Evolutionary conservation across 2,113 vertebrate species (phyloP).

Genomic region (Brachyhypopomus gauderio): DNA sequence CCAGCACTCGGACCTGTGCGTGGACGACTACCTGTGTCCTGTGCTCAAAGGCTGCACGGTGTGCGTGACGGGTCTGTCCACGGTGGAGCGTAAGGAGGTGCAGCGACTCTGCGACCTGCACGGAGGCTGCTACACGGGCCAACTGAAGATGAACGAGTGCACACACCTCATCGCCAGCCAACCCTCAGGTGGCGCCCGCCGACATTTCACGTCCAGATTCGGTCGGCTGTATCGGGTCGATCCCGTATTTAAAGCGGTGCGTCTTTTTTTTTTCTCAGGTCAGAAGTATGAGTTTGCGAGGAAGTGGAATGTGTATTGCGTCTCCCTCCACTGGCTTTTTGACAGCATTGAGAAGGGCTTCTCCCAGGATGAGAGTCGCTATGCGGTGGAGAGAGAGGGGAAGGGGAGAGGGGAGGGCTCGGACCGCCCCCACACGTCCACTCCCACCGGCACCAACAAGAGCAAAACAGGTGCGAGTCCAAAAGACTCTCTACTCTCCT

Average conservation of each 20-base stretch:
- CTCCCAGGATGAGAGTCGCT: constrained; percentile 92
- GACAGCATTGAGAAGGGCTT: constrained; percentile 92
- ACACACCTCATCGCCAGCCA: constrained; percentile 95
- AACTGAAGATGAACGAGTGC: constrained; percentile 96
- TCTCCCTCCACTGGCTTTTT: constrained; percentile 91
- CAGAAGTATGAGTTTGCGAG: constrained; percentile 96
- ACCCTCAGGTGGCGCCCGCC: constrained; percentile 79
- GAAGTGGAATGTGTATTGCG: constrained; percentile 95
- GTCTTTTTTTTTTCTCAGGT: constrained; percentile 72
- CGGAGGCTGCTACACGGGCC: constrained; percentile 87
- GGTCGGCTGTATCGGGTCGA: background rate
- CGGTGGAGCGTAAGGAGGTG: constrained; percentile 84
- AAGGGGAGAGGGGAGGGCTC: constrained; percentile 52
- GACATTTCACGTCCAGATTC: background rate
- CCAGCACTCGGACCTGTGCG: constrained; percentile 81
- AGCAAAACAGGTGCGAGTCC: constrained; percentile 73
- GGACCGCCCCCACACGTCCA: constrained; percentile 82
- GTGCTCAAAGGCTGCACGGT: constrained; percentile 89
- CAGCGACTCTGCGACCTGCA: constrained; percentile 85
- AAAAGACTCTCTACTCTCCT: background rate
- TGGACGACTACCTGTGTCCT: constrained; percentile 85
- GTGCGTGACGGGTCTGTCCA: constrained; percentile 90
- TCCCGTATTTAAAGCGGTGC: background rate
- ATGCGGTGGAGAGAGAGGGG: constrained; percentile 71
- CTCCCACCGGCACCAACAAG: constrained; percentile 77